A percentile compares a stretch with the other conserved stretches of the same genome.
These are phyloP conservation scores for Proisotoma minuta DNA, from an alignment of 2,888 invertebrate species.

Conservation along the genomic window DNA sequence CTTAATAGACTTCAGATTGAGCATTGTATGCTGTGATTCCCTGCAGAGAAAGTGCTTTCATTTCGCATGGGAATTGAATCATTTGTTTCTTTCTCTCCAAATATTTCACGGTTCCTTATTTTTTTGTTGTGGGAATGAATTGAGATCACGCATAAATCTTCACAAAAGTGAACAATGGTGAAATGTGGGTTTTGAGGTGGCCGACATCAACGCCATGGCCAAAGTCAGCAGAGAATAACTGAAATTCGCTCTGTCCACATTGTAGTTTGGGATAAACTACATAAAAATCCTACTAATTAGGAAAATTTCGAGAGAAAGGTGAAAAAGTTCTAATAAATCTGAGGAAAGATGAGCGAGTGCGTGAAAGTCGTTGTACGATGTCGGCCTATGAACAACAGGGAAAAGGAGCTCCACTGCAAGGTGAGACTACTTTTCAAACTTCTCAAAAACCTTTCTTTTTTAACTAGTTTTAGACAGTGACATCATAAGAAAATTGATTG, in stretches of 20 bases:
- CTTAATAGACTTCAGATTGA: too few species aligned
- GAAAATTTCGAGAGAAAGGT: not conserved
- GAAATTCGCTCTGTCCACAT: too few species aligned
- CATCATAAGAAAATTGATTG: too few species aligned
- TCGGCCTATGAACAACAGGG: slow-evolving; percentile 76
- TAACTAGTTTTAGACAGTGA: too few species aligned
- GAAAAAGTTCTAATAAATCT: not conserved
- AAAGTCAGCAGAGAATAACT: not conserved
- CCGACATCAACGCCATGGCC: not conserved
- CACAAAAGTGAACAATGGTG: not conserved
- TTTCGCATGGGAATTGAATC: too few species aligned
- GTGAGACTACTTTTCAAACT: slow-evolving; percentile 51
- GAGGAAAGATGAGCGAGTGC: slow-evolving; percentile 54
- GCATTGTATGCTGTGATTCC: too few species aligned
- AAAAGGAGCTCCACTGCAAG: slow-evolving; percentile 64
- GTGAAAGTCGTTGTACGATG: slow-evolving; percentile 81
- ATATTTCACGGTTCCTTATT: too few species aligned
- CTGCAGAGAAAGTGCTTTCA: too few species aligned
- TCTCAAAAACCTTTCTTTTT: too few species aligned
- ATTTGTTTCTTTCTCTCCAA: too few species aligned
- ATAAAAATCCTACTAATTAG: too few species aligned
- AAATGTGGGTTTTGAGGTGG: not conserved
- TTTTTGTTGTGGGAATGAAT: not conserved
- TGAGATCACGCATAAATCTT: not conserved
- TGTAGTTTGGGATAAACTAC: too few species aligned